Base-by-base conservation (phyloP, 2,113 vertebrate species). In the Pluvianellus socialis region DNA sequence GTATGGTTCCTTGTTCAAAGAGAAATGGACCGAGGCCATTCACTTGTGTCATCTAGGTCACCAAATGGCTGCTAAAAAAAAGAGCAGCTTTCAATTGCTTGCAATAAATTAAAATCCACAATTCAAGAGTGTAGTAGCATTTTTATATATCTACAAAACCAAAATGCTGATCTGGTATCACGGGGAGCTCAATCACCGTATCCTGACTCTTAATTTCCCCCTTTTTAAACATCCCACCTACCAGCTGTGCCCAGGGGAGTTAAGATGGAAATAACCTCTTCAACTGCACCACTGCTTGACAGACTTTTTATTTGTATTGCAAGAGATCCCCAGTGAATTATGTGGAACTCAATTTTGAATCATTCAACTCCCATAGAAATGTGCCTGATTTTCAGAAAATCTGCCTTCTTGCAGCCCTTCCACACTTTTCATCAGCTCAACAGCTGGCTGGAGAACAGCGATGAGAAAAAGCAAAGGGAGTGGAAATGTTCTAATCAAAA, bases 191-290 rank as follows among this genome's bases (percentile, higher is more conserved):
- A 75, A 19, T 76, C 85, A 76, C 76, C 8, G 3, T 49, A 94
- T 65, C 91, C 92, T 86, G 58, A 87, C 77, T 90, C 52, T 33
- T 82, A 56, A 95, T 91, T 96, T 95, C 85, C 81, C 84, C 59
- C 84, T 88, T 84, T 42, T 82, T 59, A 90, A 82, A 82, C 71
- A 91, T 75, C 71, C 88, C 76, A 90, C 86, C 93, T 77, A 66
- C 82, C 95, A 94, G 95, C 89, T 87, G 92, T 73, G 81, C 83
- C 89, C 71, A 65, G 76, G 74, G 88, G 89, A 95, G 49, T 33
- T 68, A 90, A 72, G 74, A 94, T 3, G 13, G 88, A 93, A 96
- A 96, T 88, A 96, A 95, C 91, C 86, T 95, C 91, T 95, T 82
- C 80, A 89, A 75, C 86, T 58, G 89, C 79, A 91, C 77, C 67